Evolutionary conservation across 92 coral and sea anemone species (phyloP).

Genomic region (Paramuricea clavata): DNA sequence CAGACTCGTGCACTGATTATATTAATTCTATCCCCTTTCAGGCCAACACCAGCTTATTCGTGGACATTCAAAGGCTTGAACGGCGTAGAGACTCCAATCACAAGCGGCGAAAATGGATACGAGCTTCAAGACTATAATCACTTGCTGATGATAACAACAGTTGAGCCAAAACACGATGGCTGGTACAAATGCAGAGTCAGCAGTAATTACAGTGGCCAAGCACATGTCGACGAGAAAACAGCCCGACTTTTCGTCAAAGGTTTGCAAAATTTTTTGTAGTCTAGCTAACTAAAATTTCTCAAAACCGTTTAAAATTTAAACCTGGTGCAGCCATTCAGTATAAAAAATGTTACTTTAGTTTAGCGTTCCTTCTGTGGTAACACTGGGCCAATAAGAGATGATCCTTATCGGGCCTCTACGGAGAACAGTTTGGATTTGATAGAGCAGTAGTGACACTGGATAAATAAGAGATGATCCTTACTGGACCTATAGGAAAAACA

Average conservation of each 20-base stretch:
- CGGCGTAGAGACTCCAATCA: conserved; percentile 22
- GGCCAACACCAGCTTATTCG: conserved; percentile 40
- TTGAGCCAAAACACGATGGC: conserved; percentile 34
- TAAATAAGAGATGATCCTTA: no score
- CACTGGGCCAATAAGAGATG: no score
- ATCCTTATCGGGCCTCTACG: no score
- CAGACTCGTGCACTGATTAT: no score
- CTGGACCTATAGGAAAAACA: no score
- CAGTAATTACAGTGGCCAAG: conserved; percentile 21
- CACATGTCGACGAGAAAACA: conserved; percentile 3
- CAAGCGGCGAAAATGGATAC: conserved; percentile 23
- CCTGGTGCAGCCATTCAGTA: no score
- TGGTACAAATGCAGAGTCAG: conserved; percentile 13
- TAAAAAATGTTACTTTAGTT: no score
- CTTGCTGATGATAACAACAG: conserved; percentile 1
- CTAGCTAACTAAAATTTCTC: no score
- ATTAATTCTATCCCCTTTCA: neutral
- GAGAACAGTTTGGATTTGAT: no score
- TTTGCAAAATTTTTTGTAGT: neutral
- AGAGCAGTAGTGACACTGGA: no score
- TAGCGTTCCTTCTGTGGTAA: no score
- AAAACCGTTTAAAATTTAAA: no score
- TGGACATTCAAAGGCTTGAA: conserved; percentile 35
- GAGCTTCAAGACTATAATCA: conserved; percentile 41
- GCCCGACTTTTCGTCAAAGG: conserved; percentile 43